phyloP scores from a whole-genome alignment of 1,140 invertebrate species.

The Anagrus nilaparvatae region DNA sequence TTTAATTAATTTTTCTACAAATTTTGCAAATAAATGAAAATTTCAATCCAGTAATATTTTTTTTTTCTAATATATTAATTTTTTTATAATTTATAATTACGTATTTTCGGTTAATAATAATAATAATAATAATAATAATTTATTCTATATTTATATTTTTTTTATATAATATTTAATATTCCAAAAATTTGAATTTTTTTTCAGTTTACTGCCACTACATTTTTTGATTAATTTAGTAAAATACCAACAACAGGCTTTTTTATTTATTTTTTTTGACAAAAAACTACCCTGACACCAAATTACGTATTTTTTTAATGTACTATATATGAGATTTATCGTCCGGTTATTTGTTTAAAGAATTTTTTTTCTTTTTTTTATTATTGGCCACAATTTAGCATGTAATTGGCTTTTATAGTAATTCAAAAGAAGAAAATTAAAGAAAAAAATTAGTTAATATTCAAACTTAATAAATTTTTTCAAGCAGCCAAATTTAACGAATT shows the following conservation, averaged over 20 bases:
- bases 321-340: slow-evolving; percentile 36
- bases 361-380: background rate
- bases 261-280: too few relatives aligned
- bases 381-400: background rate
- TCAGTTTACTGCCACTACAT: slow-evolving; percentile 6
- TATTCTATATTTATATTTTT: too few relatives aligned
- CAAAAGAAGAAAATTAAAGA: too few relatives aligned
- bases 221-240: slow-evolving; percentile 27
- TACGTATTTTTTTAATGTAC: slow-evolving; percentile 48
- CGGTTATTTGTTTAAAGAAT: background rate
- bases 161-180: background rate
- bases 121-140: slow-evolving; percentile 18
- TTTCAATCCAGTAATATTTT: too few relatives aligned
- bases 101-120: slow-evolving; percentile 18
- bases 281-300: slow-evolving; percentile 48
- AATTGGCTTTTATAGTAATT: too few relatives aligned
- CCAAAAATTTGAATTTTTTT: slow-evolving; percentile 1
- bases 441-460: too few relatives aligned
- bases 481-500: too few relatives aligned
- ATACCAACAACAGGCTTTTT: slow-evolving; percentile 36
- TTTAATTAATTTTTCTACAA: too few relatives aligned
- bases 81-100: too few relatives aligned
- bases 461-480: too few relatives aligned
- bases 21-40: too few relatives aligned
- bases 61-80: too few relatives aligned